phyloP scores from a whole-genome alignment of 2,113 vertebrate species.

The Physeter macrocephalus region DNA sequence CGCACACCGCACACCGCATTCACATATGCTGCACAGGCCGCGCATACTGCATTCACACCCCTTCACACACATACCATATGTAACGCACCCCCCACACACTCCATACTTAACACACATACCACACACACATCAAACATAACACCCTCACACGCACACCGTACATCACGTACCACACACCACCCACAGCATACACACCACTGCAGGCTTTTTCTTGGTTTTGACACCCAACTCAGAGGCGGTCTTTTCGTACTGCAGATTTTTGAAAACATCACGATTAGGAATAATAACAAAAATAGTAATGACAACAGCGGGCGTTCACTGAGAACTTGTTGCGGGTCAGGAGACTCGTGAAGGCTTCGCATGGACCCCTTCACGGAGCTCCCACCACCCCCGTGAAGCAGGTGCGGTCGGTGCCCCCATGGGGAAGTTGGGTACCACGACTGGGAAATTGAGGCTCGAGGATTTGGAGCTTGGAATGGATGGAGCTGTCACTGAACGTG shows the following conservation, averaged over 20 bases:
- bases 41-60: not conserved
- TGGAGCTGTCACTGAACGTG: not conserved
- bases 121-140: not conserved
- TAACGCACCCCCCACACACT: not conserved
- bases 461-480: not conserved
- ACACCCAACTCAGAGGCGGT: not conserved
- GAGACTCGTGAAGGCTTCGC: not conserved
- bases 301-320: not conserved
- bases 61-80: not conserved
- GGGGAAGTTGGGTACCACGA: too few species aligned
- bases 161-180: not conserved
- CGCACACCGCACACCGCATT: fast-evolving
- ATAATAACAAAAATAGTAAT: too few species aligned
- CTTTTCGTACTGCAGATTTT: not conserved
- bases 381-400: not conserved
- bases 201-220: not conserved
- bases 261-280: not conserved
- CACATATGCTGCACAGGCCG: not conserved
- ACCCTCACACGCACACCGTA: not conserved
- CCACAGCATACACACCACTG: not conserved
- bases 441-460: not conserved
- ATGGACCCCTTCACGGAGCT: fast-evolving
- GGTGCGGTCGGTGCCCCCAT: not conserved
- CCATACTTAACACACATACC: not conserved
- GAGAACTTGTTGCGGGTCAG: not conserved